Evolutionary conservation across 2,113 vertebrate species (phyloP).

Genomic region (Ceratotherium simum): DNA sequence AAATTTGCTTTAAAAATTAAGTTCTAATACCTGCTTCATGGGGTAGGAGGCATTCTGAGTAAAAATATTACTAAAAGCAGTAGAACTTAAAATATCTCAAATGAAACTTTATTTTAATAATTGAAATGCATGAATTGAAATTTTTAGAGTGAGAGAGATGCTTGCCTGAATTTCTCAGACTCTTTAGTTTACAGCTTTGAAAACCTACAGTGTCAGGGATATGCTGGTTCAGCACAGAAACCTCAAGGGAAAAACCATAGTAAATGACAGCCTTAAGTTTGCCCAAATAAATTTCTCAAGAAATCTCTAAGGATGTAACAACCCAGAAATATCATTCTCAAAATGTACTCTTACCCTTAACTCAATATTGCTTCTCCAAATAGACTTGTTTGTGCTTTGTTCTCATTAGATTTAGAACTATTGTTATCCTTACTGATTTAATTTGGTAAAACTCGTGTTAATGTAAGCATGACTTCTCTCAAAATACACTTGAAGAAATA

Average conservation of each 20-base stretch:
- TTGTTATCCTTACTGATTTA: slow-evolving; percentile 55
- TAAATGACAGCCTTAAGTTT: background rate
- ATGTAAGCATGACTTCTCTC: slow-evolving; percentile 42
- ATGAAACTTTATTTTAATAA: background rate
- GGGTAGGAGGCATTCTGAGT: background rate
- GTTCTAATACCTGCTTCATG: background rate
- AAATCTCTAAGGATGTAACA: background rate
- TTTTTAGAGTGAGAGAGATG: background rate
- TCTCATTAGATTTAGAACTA: slow-evolving; percentile 53
- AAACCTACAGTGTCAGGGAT: slow-evolving; percentile 18
- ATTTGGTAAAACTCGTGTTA: slow-evolving; percentile 45
- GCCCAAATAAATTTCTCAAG: slow-evolving; percentile 40
- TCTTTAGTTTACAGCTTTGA: background rate
- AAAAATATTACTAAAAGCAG: background rate
- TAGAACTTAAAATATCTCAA: background rate
- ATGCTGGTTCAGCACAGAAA: background rate
- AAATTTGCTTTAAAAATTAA: slow-evolving; percentile 48
- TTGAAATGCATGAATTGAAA: background rate
- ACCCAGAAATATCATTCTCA: slow-evolving; percentile 19
- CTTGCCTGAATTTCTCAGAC: slow-evolving; percentile 35
- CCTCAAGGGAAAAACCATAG: background rate
- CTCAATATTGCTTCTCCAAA: slow-evolving; percentile 50
- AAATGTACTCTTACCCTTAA: background rate
- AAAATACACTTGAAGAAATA: slow-evolving; percentile 57
- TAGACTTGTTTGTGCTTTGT: slow-evolving; percentile 51